A percentile compares a stretch with the other conserved stretches of the same genome.
phyloP scores from a whole-genome alignment of 2,797 vertebrate species.

The Pseudochirops cupreus region DNA sequence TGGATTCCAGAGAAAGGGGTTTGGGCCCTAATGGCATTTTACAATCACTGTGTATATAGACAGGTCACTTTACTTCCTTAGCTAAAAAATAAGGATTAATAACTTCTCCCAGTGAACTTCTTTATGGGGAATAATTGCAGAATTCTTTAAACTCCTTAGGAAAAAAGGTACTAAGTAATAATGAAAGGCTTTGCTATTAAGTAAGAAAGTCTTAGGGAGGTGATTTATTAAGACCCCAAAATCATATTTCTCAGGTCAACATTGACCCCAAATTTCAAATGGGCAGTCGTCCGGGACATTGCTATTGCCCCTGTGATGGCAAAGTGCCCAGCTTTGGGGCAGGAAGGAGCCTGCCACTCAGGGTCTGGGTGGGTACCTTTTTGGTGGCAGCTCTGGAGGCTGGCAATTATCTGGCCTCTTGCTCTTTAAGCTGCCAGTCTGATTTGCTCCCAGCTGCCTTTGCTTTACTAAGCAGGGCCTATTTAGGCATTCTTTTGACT shows the following conservation, averaged over 20 bases:
- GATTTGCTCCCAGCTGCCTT: conserved; percentile 54
- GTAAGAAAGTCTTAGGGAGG: not conserved
- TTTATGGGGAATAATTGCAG: conserved; percentile 1
- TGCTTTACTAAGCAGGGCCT: conserved; percentile 18
- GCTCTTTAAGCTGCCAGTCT: not conserved
- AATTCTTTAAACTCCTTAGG: not conserved
- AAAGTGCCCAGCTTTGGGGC: not conserved
- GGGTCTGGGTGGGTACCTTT: not conserved
- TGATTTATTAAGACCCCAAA: not conserved
- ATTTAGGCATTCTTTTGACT: conserved; percentile 42
- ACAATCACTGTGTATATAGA: not conserved
- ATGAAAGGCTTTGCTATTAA: not conserved
- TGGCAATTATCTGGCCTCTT: conserved; percentile 19
- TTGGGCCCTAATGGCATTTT: not conserved
- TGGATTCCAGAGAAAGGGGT: conserved; percentile 3
- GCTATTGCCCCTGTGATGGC: not conserved
- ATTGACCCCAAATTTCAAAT: not conserved
- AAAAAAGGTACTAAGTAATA: not conserved
- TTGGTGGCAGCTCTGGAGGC: not conserved
- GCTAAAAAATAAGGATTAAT: conserved; percentile 5
- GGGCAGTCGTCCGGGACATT: not conserved
- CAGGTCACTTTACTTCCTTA: conserved; percentile 11
- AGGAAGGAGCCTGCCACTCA: not conserved
- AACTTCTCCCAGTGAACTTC: not conserved
- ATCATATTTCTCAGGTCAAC: not conserved